Percentiles rank a stretch among this genome's conserved stretches.
These are phyloP conservation scores for Thalassarche chlororhynchos DNA, from an alignment of 2,113 vertebrate genomes.

Conservation along the genomic window DNA sequence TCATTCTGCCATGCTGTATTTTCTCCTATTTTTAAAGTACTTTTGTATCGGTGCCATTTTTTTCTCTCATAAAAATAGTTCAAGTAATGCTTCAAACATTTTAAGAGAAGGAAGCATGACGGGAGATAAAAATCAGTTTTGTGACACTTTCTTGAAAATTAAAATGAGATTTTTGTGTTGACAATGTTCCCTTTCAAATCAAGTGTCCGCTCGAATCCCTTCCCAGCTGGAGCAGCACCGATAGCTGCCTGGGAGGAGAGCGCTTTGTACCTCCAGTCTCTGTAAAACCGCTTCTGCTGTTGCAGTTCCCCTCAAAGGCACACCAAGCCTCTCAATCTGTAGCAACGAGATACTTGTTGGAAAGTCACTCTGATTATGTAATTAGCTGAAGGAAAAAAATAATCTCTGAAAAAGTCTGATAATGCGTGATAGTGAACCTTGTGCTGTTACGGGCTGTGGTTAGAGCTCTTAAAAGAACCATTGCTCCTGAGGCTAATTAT, in stretches of 20 bases:
- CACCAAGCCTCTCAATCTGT: not conserved
- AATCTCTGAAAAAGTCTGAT: not conserved
- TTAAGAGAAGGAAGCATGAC: not conserved
- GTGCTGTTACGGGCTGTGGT: not conserved
- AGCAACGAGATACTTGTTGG: not conserved
- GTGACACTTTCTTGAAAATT: not conserved
- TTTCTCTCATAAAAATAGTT: not conserved
- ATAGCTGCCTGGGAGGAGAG: not conserved
- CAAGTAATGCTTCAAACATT: not conserved
- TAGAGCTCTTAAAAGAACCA: not conserved
- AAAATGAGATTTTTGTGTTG: not conserved
- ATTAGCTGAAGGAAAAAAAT: not conserved
- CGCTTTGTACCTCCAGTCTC: not conserved
- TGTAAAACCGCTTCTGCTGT: not conserved
- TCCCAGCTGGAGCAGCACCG: not conserved
- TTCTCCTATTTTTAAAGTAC: not conserved
- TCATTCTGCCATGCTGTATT: not conserved
- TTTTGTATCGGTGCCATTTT: not conserved
- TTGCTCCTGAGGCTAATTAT: constrained; percentile 8
- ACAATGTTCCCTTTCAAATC: not conserved
- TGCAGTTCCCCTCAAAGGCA: not conserved
- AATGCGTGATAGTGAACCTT: not conserved
- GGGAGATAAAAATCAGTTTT: not conserved
- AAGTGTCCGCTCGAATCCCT: not conserved
- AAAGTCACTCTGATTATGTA: not conserved